Evolutionary conservation across 2,888 invertebrate species (phyloP), one percentile per base, ranked within the genome.

Genomic region (Lycocerus yunnanus): DNA sequence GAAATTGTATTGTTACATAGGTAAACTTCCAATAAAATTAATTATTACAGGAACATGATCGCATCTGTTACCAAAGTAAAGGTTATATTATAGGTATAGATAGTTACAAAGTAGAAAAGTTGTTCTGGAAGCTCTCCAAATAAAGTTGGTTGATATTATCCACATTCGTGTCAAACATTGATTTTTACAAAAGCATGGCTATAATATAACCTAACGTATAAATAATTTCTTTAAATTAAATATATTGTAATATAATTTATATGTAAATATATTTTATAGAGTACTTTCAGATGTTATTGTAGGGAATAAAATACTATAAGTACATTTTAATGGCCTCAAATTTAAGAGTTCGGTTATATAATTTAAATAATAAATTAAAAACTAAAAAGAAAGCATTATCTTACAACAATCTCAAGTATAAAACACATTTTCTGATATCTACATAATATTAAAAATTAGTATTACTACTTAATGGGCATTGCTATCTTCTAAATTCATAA

Each of bases 141-240:
- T 68, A 72, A 72, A 73, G 76, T 68, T 67, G 68, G 69, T 69
- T 58, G 71, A 75, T 75, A 75, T 69, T 74, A 69, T 68, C 69
- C 72, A 68, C 77, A 70, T 77, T 63, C 73, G 71, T 75, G 77
- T 77, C 71, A 61, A 75, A 73, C 77, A 77, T 75, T 71, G 71
- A 75, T 75, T 78, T 68, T 63, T 63, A 63, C 58, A 66, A 69
- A 73, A 68, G 43, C 6, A 43, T 43, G n/a, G n/a, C n/a, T 43
- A 6, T n/a, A 43, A n/a, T 43, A 8, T n/a, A n/a, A n/a, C n/a
- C 43, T 43, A n/a, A n/a, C 1, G 43, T 5, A n/a, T 43, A 6
- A n/a, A 43, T 2, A 11, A 43, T n/a, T 8, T n/a, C 2, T 43
- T 43, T n/a, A 6, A n/a, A 8, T 8, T n/a, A 27, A 27, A 5